Conservation (phyloP, 2,113 vertebrate genomes). For the Bubo bubo region DNA sequence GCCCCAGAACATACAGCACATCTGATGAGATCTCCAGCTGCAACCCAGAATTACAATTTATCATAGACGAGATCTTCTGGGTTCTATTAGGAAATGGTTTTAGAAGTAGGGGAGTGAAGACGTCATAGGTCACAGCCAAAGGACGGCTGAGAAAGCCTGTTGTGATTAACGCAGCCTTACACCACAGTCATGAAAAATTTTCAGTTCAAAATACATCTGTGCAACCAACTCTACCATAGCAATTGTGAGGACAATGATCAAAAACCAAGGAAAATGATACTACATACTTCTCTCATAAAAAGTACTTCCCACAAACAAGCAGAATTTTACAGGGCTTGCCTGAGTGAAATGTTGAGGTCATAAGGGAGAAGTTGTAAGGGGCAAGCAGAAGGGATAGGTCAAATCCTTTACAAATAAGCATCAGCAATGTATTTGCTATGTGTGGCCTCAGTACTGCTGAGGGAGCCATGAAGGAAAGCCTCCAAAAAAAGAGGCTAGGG, state of each 20-base stretch:
- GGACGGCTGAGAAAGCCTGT: not conserved
- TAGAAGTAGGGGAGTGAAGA: slow-evolving; percentile 24
- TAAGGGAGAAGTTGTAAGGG: not conserved
- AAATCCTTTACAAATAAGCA: not conserved
- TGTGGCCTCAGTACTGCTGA: not conserved
- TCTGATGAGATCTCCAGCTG: slow-evolving; percentile 55
- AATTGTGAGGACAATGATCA: not conserved
- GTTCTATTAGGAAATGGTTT: slow-evolving; percentile 44
- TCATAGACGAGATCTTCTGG: slow-evolving; percentile 37
- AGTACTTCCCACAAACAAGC: not conserved
- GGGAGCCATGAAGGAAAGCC: not conserved
- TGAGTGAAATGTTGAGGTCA: not conserved
- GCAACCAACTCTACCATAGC: not conserved
- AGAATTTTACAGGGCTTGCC: slow-evolving; percentile 5
- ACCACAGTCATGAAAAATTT: not conserved
- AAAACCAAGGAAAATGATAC: not conserved
- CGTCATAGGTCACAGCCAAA: slow-evolving; percentile 36
- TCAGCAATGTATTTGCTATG: not conserved
- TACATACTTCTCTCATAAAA: not conserved
- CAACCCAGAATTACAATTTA: slow-evolving; percentile 17
- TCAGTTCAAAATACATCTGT: slow-evolving; percentile 5
- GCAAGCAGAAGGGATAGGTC: not conserved
- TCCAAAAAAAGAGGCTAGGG: not conserved
- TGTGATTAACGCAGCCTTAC: not conserved
- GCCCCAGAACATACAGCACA: not conserved